Evolutionary conservation across 2,797 vertebrate genomes (phyloP).

Genomic region (Schizopygopsis malacanthus): DNA sequence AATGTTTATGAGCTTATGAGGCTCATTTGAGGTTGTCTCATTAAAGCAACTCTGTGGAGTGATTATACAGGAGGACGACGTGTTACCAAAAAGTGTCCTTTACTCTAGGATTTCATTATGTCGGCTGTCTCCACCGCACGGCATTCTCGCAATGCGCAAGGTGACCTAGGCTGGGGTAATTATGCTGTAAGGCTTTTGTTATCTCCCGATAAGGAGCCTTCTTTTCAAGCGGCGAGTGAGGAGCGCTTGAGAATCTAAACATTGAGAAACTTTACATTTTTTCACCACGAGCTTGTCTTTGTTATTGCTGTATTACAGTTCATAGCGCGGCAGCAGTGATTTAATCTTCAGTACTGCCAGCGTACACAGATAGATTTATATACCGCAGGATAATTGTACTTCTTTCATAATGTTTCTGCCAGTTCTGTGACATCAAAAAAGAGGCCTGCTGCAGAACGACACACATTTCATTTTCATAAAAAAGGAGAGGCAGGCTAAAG

Average conservation of each 20-base stretch:
- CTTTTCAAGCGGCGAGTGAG: slow-evolving; percentile 65
- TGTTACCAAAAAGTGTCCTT: slow-evolving; percentile 56
- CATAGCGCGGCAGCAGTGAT: slow-evolving; percentile 69
- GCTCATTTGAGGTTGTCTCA: slow-evolving; percentile 48
- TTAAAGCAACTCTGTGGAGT: slow-evolving; percentile 49
- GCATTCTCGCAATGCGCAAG: slow-evolving; percentile 60
- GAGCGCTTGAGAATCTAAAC: slow-evolving; percentile 68
- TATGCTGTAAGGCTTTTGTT: slow-evolving; percentile 66
- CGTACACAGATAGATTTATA: slow-evolving; percentile 65
- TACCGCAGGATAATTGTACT: slow-evolving; percentile 63
- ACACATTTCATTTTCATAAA: slow-evolving; percentile 36
- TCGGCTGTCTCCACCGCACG: slow-evolving; percentile 37
- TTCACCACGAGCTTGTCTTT: slow-evolving; percentile 69
- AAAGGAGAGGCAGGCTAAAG: slow-evolving; percentile 25
- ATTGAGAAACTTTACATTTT: slow-evolving; percentile 68
- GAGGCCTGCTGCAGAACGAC: slow-evolving; percentile 30
- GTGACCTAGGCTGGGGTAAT: slow-evolving; percentile 74
- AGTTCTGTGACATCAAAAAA: slow-evolving; percentile 51
- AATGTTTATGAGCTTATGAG: slow-evolving; percentile 35
- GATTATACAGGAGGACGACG: slow-evolving; percentile 51
- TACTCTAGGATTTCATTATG: slow-evolving; percentile 54
- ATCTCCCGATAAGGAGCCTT: slow-evolving; percentile 68
- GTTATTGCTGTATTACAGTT: slow-evolving; percentile 66
- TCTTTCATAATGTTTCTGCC: slow-evolving; percentile 52
- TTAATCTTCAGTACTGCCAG: slow-evolving; percentile 61